Conservation (phyloP, 2,888 invertebrate species). For the Bhutanitis thaidina region DNA sequence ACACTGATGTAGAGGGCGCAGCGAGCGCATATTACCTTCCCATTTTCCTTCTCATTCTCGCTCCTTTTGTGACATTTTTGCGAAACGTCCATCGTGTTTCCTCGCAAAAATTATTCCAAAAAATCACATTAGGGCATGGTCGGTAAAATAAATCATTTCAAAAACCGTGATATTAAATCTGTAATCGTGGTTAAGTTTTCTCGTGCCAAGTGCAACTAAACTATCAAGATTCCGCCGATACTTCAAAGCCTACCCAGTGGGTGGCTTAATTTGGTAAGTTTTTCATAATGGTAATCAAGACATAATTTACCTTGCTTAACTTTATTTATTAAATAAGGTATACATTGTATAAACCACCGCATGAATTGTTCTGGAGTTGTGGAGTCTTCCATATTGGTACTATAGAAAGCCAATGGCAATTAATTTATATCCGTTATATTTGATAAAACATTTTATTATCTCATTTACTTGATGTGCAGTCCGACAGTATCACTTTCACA, state of each 20-base stretch:
- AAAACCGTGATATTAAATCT: slow-evolving; percentile 66
- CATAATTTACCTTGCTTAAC: too few species aligned
- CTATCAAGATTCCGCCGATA: slow-evolving; percentile 91
- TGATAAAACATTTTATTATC: slow-evolving; percentile 3
- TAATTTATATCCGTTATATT: too few species aligned
- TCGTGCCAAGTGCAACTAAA: slow-evolving; percentile 81
- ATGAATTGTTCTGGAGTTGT: too few species aligned
- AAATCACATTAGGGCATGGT: slow-evolving; percentile 74
- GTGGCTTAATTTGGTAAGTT: slow-evolving; percentile 86
- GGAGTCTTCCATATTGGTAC: too few species aligned
- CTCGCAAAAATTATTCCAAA: slow-evolving; percentile 47
- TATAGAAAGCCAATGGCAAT: too few species aligned
- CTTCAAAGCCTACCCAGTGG: slow-evolving; percentile 89
- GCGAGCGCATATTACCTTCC: slow-evolving; percentile 31
- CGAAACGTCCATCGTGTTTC: slow-evolving; percentile 61
- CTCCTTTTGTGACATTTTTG: slow-evolving; percentile 70
- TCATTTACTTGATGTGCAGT: background rate
- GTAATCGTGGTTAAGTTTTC: slow-evolving; percentile 72
- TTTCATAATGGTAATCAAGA: background rate
- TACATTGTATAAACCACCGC: too few species aligned
- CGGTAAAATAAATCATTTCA: slow-evolving; percentile 64
- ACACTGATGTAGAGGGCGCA: slow-evolving; percentile 45
- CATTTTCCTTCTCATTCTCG: slow-evolving; percentile 35
- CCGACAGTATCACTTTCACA: background rate
- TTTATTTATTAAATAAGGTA: too few species aligned